Evolutionary conservation across 1,140 invertebrate genomes (phyloP).

Genomic region (Nomia melanderi): DNA sequence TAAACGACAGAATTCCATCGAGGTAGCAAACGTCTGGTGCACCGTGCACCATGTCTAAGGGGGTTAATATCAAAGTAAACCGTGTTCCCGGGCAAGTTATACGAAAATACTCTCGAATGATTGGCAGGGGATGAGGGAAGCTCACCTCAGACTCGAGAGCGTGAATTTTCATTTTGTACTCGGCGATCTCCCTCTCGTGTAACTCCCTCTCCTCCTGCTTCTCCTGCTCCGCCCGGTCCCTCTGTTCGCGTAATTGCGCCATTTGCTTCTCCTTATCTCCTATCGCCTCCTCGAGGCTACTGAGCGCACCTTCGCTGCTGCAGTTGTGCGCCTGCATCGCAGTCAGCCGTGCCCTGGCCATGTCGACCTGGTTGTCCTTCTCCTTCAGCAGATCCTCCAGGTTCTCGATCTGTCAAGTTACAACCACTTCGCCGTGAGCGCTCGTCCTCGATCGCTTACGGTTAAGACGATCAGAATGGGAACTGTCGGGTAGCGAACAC

Average conservation of each 20-base stretch:
- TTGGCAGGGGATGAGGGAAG: neutral
- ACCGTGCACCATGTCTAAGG: no score
- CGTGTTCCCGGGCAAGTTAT: neutral
- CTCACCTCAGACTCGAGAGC: conserved; percentile 90
- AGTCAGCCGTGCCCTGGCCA: conserved; percentile 93
- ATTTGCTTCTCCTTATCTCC: conserved; percentile 98
- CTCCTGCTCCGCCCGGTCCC: conserved; percentile 97
- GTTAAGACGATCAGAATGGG: neutral
- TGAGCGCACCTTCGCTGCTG: conserved; percentile 94
- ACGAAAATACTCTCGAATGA: neutral
- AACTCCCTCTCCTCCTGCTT: conserved; percentile 96
- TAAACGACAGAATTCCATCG: no score
- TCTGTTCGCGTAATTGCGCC: conserved; percentile 93
- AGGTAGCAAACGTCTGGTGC: no score
- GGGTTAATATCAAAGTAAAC: no score
- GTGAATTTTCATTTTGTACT: conserved; percentile 97
- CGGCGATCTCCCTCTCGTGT: conserved; percentile 95
- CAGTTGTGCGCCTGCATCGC: conserved; percentile 96
- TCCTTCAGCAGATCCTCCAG: conserved; percentile 97
- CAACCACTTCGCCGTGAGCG: conserved; percentile 21
- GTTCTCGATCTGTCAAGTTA: conserved; percentile 94
- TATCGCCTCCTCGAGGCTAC: conserved; percentile 96
- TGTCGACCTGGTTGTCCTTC: conserved; percentile 98
- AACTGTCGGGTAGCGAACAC: no score
- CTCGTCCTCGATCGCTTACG: neutral